Conservation (phyloP, 2,888 invertebrate species). For the Scaptomyza reducta region DNA sequence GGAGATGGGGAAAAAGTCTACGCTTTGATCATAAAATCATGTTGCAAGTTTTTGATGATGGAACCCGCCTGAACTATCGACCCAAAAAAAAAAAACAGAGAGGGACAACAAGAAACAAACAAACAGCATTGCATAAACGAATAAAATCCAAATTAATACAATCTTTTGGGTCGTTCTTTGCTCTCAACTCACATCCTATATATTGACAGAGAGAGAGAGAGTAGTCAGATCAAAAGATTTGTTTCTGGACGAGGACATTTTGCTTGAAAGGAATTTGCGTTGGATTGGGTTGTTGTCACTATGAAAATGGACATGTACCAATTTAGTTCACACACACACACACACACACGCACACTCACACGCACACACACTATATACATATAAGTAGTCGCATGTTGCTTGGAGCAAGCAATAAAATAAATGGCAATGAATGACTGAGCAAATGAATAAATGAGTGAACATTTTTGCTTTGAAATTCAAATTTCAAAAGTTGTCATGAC, state of each 20-base stretch:
- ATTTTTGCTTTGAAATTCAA: conserved; percentile 81
- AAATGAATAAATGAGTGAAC: conserved; percentile 77
- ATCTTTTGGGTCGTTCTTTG: conserved; percentile 60
- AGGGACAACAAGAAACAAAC: background rate
- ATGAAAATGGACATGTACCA: conserved; percentile 62
- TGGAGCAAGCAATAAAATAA: conserved; percentile 74
- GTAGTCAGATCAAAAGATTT: conserved; percentile 75
- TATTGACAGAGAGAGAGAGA: conserved; percentile 79
- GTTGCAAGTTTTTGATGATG: conserved; percentile 25
- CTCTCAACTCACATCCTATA: conserved; percentile 29
- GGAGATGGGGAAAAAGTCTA: conserved; percentile 14
- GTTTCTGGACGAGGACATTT: conserved; percentile 27
- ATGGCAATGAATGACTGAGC: conserved; percentile 80
- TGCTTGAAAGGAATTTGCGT: conserved; percentile 60
- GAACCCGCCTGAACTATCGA: conserved; percentile 50
- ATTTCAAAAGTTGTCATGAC: conserved; percentile 81
- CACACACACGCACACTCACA: background rate
- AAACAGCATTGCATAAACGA: conserved; percentile 47
- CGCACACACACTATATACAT: background rate
- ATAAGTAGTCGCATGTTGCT: conserved; percentile 36
- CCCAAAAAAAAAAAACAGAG: conserved; percentile 30
- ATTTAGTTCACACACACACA: conserved; percentile 33
- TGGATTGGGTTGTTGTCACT: conserved; percentile 6
- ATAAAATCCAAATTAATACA: conserved; percentile 77
- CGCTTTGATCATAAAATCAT: conserved; percentile 66